These are phyloP conservation scores for Pedetes capensis DNA, from an alignment of 2,113 vertebrate species.

Conservation along the genomic window DNA sequence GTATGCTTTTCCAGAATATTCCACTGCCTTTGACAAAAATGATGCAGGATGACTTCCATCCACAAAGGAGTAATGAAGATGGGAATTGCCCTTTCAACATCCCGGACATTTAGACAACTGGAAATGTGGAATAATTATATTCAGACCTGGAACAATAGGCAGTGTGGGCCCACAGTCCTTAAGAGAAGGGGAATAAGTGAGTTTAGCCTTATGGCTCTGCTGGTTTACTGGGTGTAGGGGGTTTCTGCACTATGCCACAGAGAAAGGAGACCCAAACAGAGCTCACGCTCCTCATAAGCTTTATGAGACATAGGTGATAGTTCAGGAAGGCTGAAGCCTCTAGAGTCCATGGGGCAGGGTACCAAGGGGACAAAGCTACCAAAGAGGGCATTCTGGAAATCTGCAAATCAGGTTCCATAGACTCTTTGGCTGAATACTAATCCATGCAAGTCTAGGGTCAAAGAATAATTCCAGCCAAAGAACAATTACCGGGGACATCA, in stretches of 20 bases:
- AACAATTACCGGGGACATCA: neutral
- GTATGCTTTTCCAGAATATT: neutral
- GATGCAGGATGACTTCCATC: neutral
- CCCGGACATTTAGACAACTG: neutral
- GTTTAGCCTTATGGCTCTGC: neutral
- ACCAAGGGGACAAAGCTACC: neutral
- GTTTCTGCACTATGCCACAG: neutral
- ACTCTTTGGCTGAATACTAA: neutral
- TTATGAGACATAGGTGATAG: neutral
- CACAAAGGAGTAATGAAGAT: neutral
- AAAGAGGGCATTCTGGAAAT: neutral
- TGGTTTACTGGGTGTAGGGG: neutral
- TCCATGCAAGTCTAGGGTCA: neutral
- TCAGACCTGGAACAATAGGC: neutral
- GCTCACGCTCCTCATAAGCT: neutral
- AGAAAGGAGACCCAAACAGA: neutral
- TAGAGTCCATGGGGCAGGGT: neutral
- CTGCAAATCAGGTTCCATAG: neutral
- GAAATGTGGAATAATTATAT: neutral
- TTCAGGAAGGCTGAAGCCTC: neutral
- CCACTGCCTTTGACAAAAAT: neutral
- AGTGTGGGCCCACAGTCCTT: neutral
- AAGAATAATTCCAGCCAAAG: neutral
- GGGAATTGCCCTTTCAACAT: neutral
- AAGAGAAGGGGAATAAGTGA: neutral